Evolutionary conservation across 2,888 invertebrate genomes (phyloP).

Genomic region (Nomada fabriciana): DNA sequence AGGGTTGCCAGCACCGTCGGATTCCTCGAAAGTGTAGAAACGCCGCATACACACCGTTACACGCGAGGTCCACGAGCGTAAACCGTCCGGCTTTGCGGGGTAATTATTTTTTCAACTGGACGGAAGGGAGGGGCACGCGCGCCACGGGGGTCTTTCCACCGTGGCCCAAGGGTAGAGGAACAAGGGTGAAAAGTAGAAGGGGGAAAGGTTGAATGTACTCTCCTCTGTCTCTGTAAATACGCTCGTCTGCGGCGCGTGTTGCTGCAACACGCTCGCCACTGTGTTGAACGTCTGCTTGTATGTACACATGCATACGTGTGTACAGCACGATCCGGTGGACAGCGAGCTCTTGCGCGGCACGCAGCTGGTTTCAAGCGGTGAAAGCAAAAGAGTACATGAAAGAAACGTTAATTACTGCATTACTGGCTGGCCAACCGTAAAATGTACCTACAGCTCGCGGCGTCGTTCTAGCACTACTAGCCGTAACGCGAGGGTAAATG

Average conservation of each 20-base stretch:
- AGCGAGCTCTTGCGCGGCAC: constrained; percentile 44
- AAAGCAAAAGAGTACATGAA: constrained; percentile 75
- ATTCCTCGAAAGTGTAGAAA: constrained; percentile 28
- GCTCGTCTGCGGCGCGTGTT: constrained; percentile 5
- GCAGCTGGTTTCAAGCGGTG: constrained; percentile 71
- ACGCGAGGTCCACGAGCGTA: constrained; percentile 42
- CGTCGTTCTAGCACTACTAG: constrained; percentile 51
- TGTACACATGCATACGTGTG: not conserved
- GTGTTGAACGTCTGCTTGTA: not conserved
- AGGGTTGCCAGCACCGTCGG: not conserved
- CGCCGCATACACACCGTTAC: not conserved
- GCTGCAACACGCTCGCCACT: not conserved
- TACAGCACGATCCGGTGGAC: constrained; percentile 40
- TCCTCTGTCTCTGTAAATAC: constrained; percentile 49
- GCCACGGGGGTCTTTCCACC: constrained; percentile 39
- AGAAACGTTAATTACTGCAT: constrained; percentile 80
- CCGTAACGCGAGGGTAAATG: constrained; percentile 51
- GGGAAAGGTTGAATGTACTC: constrained; percentile 64
- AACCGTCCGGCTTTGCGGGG: constrained; percentile 64
- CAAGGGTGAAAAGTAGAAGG: constrained; percentile 62
- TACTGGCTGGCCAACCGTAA: constrained; percentile 75
- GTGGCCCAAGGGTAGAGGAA: constrained; percentile 32
- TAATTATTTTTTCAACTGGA: constrained; percentile 72
- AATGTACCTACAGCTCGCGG: constrained; percentile 70
- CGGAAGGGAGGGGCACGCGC: constrained; percentile 51